A percentile compares a stretch with the other conserved stretches of the same genome.
These are phyloP conservation scores for Machimus atricapillus DNA, from an alignment of 2,888 invertebrate genomes.

Conservation along the genomic window DNA sequence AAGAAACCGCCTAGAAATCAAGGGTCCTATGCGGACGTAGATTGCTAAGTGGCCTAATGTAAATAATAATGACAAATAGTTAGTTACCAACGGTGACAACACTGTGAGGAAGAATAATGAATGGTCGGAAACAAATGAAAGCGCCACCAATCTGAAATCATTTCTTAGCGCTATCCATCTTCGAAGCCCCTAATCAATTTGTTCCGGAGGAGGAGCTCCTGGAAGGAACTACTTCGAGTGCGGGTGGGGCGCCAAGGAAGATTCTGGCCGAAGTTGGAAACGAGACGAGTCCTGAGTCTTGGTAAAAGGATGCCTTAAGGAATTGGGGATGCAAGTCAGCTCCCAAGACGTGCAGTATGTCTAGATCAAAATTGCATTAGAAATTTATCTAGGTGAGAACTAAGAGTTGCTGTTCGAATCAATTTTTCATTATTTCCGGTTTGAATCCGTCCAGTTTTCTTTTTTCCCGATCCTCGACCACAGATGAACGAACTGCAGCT, in stretches of 20 bases:
- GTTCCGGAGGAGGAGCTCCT: neutral
- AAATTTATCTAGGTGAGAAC: slow-evolving; percentile 32
- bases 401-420: slow-evolving; percentile 23
- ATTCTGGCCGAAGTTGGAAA: neutral
- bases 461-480: neutral
- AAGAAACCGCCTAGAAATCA: neutral
- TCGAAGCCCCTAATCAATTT: slow-evolving; percentile 6
- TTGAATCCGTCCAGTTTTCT: slow-evolving; percentile 16
- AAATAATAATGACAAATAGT: slow-evolving; percentile 26
- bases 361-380: slow-evolving; percentile 30
- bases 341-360: neutral
- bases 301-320: neutral
- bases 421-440: slow-evolving; percentile 33
- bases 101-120: slow-evolving; percentile 21
- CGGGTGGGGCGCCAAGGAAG: neutral
- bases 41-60: slow-evolving; percentile 17
- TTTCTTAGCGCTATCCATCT: neutral
- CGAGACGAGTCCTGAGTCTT: neutral
- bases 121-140: slow-evolving; percentile 12
- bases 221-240: neutral
- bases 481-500: neutral
- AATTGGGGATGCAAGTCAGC: neutral
- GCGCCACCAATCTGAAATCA: slow-evolving; percentile 2
- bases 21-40: neutral
- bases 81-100: slow-evolving; percentile 7